phyloP scores from a whole-genome alignment of 2,113 vertebrate species.

The Solenodon paradoxus region DNA sequence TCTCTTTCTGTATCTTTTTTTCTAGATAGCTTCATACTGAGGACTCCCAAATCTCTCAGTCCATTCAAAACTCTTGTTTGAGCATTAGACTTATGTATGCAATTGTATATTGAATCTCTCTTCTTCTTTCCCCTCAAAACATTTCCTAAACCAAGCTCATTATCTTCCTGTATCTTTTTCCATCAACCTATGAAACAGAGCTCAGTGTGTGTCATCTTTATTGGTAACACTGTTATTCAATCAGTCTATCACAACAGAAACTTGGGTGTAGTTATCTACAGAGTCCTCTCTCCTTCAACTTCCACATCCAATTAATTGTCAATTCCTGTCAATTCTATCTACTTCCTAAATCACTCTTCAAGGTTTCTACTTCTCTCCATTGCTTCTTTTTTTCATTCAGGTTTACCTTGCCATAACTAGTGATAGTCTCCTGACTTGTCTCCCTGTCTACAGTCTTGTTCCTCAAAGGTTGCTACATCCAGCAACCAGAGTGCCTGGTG shows the following conservation, averaged over 20 bases:
- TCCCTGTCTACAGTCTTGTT: background rate
- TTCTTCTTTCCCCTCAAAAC: background rate
- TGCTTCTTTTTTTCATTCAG: background rate
- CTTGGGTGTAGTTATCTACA: background rate
- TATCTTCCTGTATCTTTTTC: background rate
- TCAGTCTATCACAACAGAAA: constrained; percentile 41
- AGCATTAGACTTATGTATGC: background rate
- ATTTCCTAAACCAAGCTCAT: background rate
- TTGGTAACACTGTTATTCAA: background rate
- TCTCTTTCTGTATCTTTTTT: background rate
- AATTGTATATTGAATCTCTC: background rate
- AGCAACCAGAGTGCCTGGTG: background rate
- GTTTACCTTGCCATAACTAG: background rate
- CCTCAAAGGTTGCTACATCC: background rate
- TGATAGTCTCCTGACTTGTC: background rate
- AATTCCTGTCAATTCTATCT: background rate
- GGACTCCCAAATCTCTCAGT: background rate
- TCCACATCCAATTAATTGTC: constrained; percentile 12
- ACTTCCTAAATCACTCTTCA: constrained; percentile 14
- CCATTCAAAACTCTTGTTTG: background rate
- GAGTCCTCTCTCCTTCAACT: background rate
- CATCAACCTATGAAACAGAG: constrained; percentile 16
- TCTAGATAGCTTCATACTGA: background rate
- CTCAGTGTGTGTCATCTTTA: constrained; percentile 21
- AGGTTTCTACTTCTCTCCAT: background rate